Evolutionary conservation across 2,888 invertebrate genomes (phyloP), one percentile per base, ranked within the genome.

Genomic region (Ectemnius continuus): DNA sequence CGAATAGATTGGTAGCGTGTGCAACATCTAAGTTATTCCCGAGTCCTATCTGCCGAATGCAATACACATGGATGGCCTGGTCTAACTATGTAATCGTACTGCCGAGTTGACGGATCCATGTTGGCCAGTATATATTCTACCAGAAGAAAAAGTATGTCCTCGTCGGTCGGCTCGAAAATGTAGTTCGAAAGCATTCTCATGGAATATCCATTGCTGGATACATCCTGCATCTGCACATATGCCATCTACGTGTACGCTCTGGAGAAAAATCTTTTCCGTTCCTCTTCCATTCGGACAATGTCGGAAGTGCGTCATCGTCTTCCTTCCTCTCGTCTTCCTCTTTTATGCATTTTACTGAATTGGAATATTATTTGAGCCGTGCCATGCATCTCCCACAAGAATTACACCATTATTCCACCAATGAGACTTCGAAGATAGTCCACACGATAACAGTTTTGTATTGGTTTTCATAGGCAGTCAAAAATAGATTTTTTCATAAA

Each of bases 271-370:
- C 76, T 76, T 70, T 72, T 61, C 69, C 52, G 61, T 69, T 45
- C 28, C 26, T 52, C n/a, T 46, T 57, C 67, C 69, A 70, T 76
- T 76, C 68, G 66, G 69, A 64, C 72, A 20, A 67, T 63, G 69
- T 63, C 48, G 66, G 67, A 75, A 69, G 69, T 69, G 72, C 76
- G 69, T 64, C 72, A 45, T 36, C 36, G 36, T 36, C 8, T 2
- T n/a, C n/a, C n/a, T n/a, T n/a, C n/a, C n/a, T n/a, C n/a, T 36
- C 36, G 36, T 36, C 2, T 8, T 36, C 1, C 8, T 36, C 63
- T 69, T 60, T 26, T 58, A 65, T 58, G 64, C 76, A 64, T 48
- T 76, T 76, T 70, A 75, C 70, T 67, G 72, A 70, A 72, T 76
- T 56, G 76, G 48, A 61, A 70, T 67, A 72, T 62, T 57, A 70